Evolutionary conservation across 2,797 vertebrate species (phyloP).

Genomic region (Lateolabrax maculatus): DNA sequence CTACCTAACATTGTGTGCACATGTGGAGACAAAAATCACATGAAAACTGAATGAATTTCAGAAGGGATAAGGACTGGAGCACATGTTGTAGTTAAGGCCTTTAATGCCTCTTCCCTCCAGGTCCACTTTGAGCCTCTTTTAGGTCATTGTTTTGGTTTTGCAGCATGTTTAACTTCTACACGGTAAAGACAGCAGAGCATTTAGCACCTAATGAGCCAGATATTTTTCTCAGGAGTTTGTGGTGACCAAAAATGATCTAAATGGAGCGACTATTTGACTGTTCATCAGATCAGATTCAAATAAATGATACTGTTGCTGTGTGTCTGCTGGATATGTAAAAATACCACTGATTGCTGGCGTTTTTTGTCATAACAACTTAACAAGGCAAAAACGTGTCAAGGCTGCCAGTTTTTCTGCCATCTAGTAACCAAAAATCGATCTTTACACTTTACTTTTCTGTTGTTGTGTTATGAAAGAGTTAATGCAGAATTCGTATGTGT

Average conservation of each 20-base stretch:
- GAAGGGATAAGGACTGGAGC: not conserved
- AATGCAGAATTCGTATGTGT: not conserved
- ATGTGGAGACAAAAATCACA: conserved; percentile 1
- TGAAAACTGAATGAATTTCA: too few species aligned
- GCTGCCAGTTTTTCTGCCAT: not conserved
- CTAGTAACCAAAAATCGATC: not conserved
- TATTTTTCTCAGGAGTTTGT: not conserved
- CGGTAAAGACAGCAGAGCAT: not conserved
- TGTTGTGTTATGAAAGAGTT: not conserved
- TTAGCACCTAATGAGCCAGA: not conserved
- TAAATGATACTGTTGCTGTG: not conserved
- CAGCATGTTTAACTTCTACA: not conserved
- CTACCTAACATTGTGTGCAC: not conserved
- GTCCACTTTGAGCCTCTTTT: not conserved
- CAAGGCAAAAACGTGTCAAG: not conserved
- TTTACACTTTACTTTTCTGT: not conserved
- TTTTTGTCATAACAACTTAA: not conserved
- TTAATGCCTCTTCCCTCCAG: not conserved
- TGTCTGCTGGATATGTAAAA: not conserved
- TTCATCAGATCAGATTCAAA: not conserved
- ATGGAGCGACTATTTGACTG: not conserved
- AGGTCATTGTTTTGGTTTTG: not conserved
- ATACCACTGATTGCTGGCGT: too few species aligned
- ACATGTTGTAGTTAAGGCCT: not conserved
- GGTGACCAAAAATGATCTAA: not conserved